Evolutionary conservation across 2,113 vertebrate species (phyloP), one percentile per base, ranked within the genome.

Genomic region (Astur gentilis): DNA sequence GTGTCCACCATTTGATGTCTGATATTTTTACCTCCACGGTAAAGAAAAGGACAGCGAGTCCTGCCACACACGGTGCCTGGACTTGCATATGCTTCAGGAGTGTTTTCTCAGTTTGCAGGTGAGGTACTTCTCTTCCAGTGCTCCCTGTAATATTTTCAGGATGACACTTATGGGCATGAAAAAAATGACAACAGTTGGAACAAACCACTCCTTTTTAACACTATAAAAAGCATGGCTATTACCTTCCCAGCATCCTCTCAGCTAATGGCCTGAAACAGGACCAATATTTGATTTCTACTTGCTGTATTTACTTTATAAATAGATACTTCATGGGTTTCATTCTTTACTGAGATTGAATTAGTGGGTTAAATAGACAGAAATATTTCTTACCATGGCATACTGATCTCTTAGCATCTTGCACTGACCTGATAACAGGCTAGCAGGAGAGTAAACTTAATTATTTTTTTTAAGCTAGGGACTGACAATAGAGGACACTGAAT

Each of bases 321-420:
- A 96, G 93, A 95, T 96, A 95, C 97, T 97, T 96, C 90, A 87
- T 67, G 91, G 82, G 58, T 94, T 96, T 96, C 89, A 88, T 95
- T 97, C 91, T 96, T 94, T 95, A 67, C 91, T 32, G 82, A 92
- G 91, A 97, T 97, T 94, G 93, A 97, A 94, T 97, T 97, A 96
- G 91, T 40, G 96, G 38, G 79, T 94, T 97, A 96, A 96, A 95
- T 88, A 96, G 85, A 90, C 86, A 92, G 95, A 91, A 95, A 71
- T 97, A 95, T 93, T 96, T 94, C 87, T 96, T 94, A 49, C 71
- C 0, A 0, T 91, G 84, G 78, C 82, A 64, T 83, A 32, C 87
- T 88, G 93, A 96, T 97, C 97, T 95, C 93, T 55, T 83, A 78
- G 94, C 84, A 88, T 97, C 91, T 96, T 97, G 96, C 90, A 64